A percentile compares a stretch with the other conserved stretches of the same genome.
These are phyloP conservation scores for Eupithecia vulgata DNA, from an alignment of 2,888 invertebrate genomes.

Conservation along the genomic window DNA sequence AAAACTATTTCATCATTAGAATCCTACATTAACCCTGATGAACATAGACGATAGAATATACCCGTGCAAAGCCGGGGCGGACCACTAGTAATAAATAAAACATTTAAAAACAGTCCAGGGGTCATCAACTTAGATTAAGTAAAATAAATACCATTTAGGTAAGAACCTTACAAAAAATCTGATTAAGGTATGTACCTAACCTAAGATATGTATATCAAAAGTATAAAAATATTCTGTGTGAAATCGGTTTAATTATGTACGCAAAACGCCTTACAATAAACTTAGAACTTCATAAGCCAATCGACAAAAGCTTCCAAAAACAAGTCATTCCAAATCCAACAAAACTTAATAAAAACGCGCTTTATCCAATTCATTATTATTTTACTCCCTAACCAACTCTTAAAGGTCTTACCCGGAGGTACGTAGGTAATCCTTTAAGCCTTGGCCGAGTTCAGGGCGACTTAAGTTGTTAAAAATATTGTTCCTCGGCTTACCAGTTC, in stretches of 20 bases:
- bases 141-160: no score
- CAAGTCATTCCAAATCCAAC: slow-evolving; percentile 7
- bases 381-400: slow-evolving; percentile 24
- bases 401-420: slow-evolving; percentile 15
- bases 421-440: slow-evolving; percentile 34
- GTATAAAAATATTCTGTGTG: neutral
- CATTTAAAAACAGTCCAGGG: no score
- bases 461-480: slow-evolving; percentile 36
- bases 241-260: neutral
- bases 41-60: no score
- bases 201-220: neutral
- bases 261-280: neutral
- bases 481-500: slow-evolving; percentile 18
- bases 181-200: no score
- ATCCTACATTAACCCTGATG: no score
- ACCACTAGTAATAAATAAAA: no score
- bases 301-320: neutral
- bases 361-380: slow-evolving; percentile 26
- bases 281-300: neutral
- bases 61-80: no score
- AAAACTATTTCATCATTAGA: no score
- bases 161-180: no score
- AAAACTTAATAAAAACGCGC: slow-evolving; percentile 6
- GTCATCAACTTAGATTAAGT: no score
- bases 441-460: slow-evolving; percentile 40